A percentile compares a stretch with the other conserved stretches of the same genome.
These are phyloP conservation scores for Globodera rostochiensis DNA, from an alignment of 1,140 invertebrate genomes.

Conservation along the genomic window DNA sequence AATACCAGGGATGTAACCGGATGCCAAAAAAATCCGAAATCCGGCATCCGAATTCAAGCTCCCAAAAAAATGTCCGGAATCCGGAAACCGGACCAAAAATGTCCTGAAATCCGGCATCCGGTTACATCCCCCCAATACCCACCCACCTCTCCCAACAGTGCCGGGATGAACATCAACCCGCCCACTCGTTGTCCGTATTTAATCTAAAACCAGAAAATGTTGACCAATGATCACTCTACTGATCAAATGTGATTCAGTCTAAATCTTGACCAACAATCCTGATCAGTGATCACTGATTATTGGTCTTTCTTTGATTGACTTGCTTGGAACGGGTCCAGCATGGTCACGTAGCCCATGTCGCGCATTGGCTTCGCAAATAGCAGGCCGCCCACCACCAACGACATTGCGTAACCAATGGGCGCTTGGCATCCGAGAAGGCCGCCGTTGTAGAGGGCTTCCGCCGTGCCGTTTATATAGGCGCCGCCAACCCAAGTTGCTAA, in stretches of 20 bases:
- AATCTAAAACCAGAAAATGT: constrained; percentile 68
- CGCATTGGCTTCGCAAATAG: constrained; percentile 98
- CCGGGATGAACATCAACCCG: constrained; percentile 90
- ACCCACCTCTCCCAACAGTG: constrained; percentile 86
- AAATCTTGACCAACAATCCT: too few species aligned
- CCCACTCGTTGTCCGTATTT: constrained; percentile 95
- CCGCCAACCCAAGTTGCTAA: constrained; percentile 82
- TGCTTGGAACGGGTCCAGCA: constrained; percentile 91
- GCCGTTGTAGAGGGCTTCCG: constrained; percentile 87
- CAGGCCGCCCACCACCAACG: constrained; percentile 84
- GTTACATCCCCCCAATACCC: too few species aligned
- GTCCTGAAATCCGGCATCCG: not conserved
- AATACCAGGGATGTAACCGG: too few species aligned
- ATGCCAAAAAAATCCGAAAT: too few species aligned
- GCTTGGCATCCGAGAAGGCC: constrained; percentile 90
- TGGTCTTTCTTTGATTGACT: not conserved
- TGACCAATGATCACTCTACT: too few species aligned
- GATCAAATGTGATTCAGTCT: too few species aligned
- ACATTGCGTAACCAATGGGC: constrained; percentile 92
- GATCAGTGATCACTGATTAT: not conserved
- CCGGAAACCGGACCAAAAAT: too few species aligned
- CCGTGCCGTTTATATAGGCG: constrained; percentile 97
- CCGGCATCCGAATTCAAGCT: too few species aligned
- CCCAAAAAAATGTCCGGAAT: too few species aligned
- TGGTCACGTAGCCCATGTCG: constrained; percentile 93